Conservation (phyloP, 2,113 vertebrate genomes). For the Ceyx melanurus region DNA sequence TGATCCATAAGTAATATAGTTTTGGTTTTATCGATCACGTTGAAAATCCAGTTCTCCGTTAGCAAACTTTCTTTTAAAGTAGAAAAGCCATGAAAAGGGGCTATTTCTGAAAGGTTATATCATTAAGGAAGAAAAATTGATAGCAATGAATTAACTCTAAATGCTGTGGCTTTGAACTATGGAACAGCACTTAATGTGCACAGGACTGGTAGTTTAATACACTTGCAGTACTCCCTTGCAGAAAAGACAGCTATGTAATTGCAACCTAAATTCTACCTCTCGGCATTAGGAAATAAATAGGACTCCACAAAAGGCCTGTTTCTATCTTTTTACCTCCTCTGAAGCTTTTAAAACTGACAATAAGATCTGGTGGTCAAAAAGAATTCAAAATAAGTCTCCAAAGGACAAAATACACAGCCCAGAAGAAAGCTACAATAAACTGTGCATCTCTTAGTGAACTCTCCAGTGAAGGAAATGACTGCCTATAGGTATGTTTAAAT, state of each 20-base stretch:
- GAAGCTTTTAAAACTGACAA: neutral
- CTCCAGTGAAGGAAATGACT: neutral
- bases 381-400: neutral
- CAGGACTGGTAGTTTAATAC: neutral
- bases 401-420: neutral
- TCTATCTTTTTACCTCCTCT: neutral
- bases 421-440: neutral
- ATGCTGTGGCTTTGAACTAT: neutral
- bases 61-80: neutral
- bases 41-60: neutral
- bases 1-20: neutral
- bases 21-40: neutral
- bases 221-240: neutral
- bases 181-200: neutral
- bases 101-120: neutral
- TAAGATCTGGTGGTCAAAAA: neutral
- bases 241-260: neutral
- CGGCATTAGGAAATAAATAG: neutral
- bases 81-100: neutral
- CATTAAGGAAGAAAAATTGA: neutral
- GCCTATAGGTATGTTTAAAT: neutral
- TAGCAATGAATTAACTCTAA: slow-evolving; percentile 7
- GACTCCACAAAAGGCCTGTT: neutral
- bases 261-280: neutral
- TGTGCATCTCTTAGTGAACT: neutral